Base-by-base conservation (phyloP, 2,888 invertebrate species). In the Aricia artaxerxes region DNA sequence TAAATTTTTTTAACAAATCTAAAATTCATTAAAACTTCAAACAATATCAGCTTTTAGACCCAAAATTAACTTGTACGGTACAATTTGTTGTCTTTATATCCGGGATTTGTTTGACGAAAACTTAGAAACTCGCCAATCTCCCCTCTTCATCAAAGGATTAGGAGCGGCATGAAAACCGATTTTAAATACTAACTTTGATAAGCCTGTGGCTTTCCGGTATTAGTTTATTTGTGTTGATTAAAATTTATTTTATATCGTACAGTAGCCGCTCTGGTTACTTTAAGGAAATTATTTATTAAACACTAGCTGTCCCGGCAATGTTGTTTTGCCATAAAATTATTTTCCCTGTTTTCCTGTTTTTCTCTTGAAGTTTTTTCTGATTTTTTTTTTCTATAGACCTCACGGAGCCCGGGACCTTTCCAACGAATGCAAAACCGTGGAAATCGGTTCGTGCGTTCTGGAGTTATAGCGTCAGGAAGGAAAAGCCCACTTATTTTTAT, bases 101-200 rank as follows among this genome's bases (percentile, higher is more conserved):
- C 76, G 49, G 49, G 31, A 53, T 76, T 31, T 57, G 35, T 76
- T 76, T 76, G 53, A 76, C 53, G 76, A 57, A 53, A 76, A 57
- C 53, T 57, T 57, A 35, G 16, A 57, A 76, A 31, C 53, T 69
- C 53, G 31, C 31, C 35, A 7, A 76, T 57, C 76, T 57, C 57
- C 53, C 76, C 57, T 57, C 53, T 76, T 57, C 76, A 57, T 76
- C 76, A 76, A 76, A 57, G 76, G 76, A 76, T 76, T 76, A 76
- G 49, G 53, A 13, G 53, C 1, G 53, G 76, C 76, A 76, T 76
- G 76, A 57, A 75, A 73, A 75, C 53, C 76, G 53, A 76, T 31
- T 76, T 76, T 57, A 57, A 76, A 35, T 76, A 53, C 31, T 49
- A 76, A 76, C 13, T 76, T 76, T 35, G 16, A 57, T 31, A 53